Base-by-base conservation (phyloP, 2,888 invertebrate genomes). In the Lamellibrachia columna region DNA sequence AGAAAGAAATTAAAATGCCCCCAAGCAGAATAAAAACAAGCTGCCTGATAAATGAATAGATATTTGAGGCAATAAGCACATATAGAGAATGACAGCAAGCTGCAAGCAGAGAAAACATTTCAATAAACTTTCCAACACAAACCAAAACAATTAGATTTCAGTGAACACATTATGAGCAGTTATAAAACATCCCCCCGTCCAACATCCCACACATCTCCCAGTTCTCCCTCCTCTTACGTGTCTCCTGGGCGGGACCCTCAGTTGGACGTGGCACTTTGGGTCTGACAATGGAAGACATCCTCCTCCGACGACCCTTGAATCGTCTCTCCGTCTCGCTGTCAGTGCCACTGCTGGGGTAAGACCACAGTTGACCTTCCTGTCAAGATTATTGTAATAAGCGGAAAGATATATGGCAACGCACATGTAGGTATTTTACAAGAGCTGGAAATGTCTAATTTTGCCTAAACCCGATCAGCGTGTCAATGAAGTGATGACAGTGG, bases 241-340 rank as follows among this genome's bases (percentile, higher is more conserved):
- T 22, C 75, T 75, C 75, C 75, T 75, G 75, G 2, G 2, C 15
- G 4, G 75, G 75, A n/a, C 75, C 1, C 6, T 75, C 75, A 4
- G 22, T n/a, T 22, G 75, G 22, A 75, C 75, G 75, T 75, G 75
- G 75, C 75, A 11, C 75, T 75, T 75, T 75, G 75, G 75, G 75
- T 75, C 75, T 75, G 22, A 75, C 22, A 22, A 75, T 75, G 75
- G 75, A 75, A 75, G 75, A 75, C 75, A 75, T 75, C 15, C 75
- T 22, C 2, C 75, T 22, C 6, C 75, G 75, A 75, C 75, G 75
- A 75, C 75, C 75, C 75, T 75, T 75, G 75, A 75, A 75, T 75
- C 75, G 75, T 75, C 75, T 75, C 75, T 75, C 75, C 22, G 75
- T 75, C 75, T 75, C 75, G 22, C 75, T 75, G 75, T 75, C 75